Conservation (phyloP, 1,140 invertebrate species). For the Leptoteleia sp. region DNA sequence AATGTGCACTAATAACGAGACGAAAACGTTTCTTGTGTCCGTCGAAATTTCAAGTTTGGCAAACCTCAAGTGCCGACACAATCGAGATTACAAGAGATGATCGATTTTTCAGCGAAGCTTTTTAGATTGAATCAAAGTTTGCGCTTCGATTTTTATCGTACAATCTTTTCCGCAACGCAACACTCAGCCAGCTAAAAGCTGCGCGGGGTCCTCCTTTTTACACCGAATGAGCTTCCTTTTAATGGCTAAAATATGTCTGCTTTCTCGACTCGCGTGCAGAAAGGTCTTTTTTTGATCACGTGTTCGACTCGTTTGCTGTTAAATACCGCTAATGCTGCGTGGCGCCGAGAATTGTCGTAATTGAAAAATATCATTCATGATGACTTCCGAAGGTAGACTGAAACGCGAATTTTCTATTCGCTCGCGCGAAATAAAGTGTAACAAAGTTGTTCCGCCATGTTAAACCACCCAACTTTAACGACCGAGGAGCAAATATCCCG, state of each 20-base stretch:
- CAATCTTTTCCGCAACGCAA: conserved; percentile 34
- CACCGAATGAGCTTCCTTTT: conserved; percentile 59
- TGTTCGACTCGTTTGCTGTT: conserved; percentile 63
- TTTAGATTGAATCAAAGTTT: conserved; percentile 39
- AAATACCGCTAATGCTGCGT: conserved; percentile 40
- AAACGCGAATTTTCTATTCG: conserved; percentile 3
- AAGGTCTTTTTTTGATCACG: conserved; percentile 54
- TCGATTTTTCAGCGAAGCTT: conserved; percentile 46
- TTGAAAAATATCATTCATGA: conserved; percentile 41
- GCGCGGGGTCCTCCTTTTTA: conserved; percentile 20
- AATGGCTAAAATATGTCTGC: conserved; percentile 58
- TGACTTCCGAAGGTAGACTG: neutral
- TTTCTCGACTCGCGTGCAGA: conserved; percentile 65
- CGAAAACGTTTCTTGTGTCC: conserved; percentile 36
- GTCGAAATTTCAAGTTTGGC: conserved; percentile 15
- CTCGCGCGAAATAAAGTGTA: too few species aligned
- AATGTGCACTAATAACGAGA: conserved; percentile 11
- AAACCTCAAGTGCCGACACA: conserved; percentile 17
- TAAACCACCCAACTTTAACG: too few species aligned
- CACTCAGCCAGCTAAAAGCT: conserved; percentile 30
- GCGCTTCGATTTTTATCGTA: conserved; percentile 46
- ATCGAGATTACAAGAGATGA: conserved; percentile 29
- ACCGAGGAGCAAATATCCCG: too few species aligned
- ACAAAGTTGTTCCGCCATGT: too few species aligned
- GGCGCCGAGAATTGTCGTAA: conserved; percentile 35